phyloP scores from a whole-genome alignment of 2,797 vertebrate genomes.

The Cheirogaleus major region DNA sequence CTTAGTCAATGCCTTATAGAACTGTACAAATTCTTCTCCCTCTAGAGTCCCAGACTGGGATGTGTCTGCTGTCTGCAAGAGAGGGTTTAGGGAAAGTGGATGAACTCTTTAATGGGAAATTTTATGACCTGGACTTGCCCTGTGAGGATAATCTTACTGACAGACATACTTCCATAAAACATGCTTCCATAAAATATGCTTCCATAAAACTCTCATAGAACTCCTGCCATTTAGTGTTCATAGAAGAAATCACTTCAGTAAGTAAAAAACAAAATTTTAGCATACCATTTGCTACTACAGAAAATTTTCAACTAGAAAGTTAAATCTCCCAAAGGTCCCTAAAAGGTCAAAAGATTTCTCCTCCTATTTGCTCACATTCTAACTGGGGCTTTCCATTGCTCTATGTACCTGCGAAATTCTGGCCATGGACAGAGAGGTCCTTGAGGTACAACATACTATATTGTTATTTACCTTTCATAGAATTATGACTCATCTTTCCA shows the following conservation, averaged over 20 bases:
- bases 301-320: conserved; percentile 26
- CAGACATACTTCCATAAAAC: neutral
- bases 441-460: neutral
- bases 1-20: conserved; percentile 96
- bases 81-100: neutral
- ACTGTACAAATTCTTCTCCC: conserved; percentile 94
- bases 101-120: neutral
- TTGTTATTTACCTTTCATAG: conserved; percentile 3
- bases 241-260: neutral
- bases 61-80: conserved; percentile 92
- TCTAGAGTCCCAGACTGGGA: conserved; percentile 91
- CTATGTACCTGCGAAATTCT: neutral
- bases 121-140: neutral
- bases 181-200: neutral
- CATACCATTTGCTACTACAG: neutral
- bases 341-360: neutral
- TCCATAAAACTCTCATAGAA: neutral
- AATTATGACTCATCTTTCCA: conserved; percentile 3
- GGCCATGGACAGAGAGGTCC: neutral
- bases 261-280: conserved; percentile 37
- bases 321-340: neutral
- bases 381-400: conserved; percentile 9
- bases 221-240: neutral
- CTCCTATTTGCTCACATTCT: conserved; percentile 7
- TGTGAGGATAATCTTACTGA: neutral